These are phyloP conservation scores for Propsilocerus akamusi DNA, from an alignment of 1,140 invertebrate species.

Conservation along the genomic window DNA sequence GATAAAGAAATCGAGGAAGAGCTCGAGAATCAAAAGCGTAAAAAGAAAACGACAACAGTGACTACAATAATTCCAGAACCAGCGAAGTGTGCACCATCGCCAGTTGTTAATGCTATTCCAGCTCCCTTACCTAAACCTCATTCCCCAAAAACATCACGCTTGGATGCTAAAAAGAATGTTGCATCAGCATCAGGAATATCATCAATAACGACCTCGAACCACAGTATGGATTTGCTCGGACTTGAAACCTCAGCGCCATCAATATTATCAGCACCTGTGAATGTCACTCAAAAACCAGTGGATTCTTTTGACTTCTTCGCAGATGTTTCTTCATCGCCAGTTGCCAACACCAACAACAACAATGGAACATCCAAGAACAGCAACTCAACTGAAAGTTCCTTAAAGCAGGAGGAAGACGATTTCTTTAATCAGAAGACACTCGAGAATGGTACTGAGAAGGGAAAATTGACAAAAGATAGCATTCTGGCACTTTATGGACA, in stretches of 20 bases:
- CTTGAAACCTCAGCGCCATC: constrained; percentile 25
- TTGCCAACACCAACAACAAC: constrained; percentile 14
- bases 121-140: constrained; percentile 27
- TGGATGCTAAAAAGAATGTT: not conserved
- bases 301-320: constrained; percentile 33
- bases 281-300: not conserved
- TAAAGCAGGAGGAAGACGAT: constrained; percentile 64
- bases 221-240: constrained; percentile 28
- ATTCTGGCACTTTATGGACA: constrained; percentile 80
- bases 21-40: constrained; percentile 57
- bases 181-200: no score
- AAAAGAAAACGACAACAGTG: constrained; percentile 43
- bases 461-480: constrained; percentile 82
- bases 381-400: constrained; percentile 26
- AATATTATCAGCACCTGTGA: constrained; percentile 11
- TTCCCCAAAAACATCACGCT: not conserved
- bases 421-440: constrained; percentile 60
- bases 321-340: constrained; percentile 20
- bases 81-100: not conserved
- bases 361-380: constrained; percentile 20
- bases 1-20: constrained; percentile 79
- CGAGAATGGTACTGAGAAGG: constrained; percentile 40
- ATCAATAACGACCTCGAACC: constrained; percentile 26
- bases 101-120: constrained; percentile 11
- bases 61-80: constrained; percentile 12